Base-by-base conservation (phyloP, 2,888 invertebrate genomes). In the Thymelicus lineola region DNA sequence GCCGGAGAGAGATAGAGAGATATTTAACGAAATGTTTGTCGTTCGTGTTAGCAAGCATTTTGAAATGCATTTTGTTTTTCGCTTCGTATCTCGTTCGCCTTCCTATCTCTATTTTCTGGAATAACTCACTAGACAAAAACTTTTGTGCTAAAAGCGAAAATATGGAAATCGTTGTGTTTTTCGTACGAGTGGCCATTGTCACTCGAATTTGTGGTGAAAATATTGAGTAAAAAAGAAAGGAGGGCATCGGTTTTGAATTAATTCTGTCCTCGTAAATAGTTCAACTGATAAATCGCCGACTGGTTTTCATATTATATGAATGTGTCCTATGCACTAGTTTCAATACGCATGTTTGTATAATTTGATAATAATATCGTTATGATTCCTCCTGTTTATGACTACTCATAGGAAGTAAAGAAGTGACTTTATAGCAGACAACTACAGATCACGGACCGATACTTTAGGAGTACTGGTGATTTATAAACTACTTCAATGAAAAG, bases 51-150 rank as follows among this genome's bases (percentile, higher is more conserved):
- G 68, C 50, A 71, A 72, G 71, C 70, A 71, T 72, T 72, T 74
- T 71, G 67, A 74, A 68, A 72, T 50, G 72, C 72, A 72, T 74
- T 73, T 73, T 72, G 68, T 71, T 72, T 73, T 66, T 72, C 72
- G 74, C 62, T 61, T 64, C 15, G 60, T 60, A 17, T 67, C 46
- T 53, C 14, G 46, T 42, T n/a, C 46, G 61, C 20, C 20, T 46
- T 36, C 14, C 59, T 15, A 60, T 46, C 20, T 68, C 68, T 68
- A 36, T 38, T 57, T 61, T 67, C 53, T 35, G 42, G 28, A 57
- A 57, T 55, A 62, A 62, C 46, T 17, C 45, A 57, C 35, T 45
- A 57, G 68, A 48, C 28, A n/a, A 55, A 57, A 68, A 17, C 46
- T 62, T 68, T 62, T 48, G 20, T 36, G 66, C 48, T 66, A 36